Base-by-base conservation (phyloP, 2,888 invertebrate genomes). In the Metellina segmentata region DNA sequence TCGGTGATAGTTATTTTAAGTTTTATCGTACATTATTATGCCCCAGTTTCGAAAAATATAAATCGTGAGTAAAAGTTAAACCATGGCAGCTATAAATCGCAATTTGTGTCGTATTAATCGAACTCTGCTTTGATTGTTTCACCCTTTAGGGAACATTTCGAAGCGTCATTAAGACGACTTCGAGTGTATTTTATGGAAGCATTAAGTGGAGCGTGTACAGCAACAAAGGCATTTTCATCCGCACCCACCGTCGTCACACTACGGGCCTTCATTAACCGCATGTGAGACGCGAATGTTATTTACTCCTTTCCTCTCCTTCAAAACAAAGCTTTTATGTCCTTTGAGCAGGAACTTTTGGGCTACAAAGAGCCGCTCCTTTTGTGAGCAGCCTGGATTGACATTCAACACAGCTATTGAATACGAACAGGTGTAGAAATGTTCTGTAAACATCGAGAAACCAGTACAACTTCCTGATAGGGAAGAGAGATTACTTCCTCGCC, bases 221-320 rank as follows among this genome's bases (percentile, higher is more conserved):
- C 61, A 79, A 79, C 79, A 79, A 79, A 79, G 79, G 34, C 34
- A 61, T 79, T 79, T 79, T 61, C 53, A 34, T 34, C 34, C n/a
- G n/a, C n/a, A n/a, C n/a, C 34, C 34, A 34, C 77, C 77, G 49
- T 19, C 61, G 79, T 61, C 79, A 61, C 79, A 61, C 61, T 79
- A 61, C 34, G 61, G n/a, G 16, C 79, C 61, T 79, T 79, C 79
- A 79, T 79, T 79, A 79, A 61, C 53, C 19, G 79, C 20, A 53
- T 61, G 61, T 61, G 34, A 79, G 61, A 61, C 16, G 79, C 13
- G 61, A 11, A 13, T 1, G 79, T 79, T 61, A 79, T 79, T 79
- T 79, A 69, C 53, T 13, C 79, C 20, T 61, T 61, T 16, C 16
- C 61, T 61, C 61, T 61, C 61, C 61, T 16, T 0, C 61, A 34